Evolutionary conservation across 2,113 vertebrate species (phyloP).

Genomic region (Tachycineta bicolor): DNA sequence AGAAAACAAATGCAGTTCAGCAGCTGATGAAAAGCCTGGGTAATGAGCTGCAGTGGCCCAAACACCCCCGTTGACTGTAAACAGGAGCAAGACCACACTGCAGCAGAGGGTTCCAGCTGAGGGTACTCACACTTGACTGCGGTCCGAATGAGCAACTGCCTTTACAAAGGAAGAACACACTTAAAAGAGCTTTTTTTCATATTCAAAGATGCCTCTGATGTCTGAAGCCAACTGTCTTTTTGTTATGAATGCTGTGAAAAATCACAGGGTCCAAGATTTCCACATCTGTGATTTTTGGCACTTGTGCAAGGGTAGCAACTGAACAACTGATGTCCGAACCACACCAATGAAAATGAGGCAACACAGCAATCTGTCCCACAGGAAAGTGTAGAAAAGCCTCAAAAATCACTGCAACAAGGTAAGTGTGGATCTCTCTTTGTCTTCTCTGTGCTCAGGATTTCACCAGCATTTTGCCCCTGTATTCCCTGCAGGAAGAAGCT

Average conservation of each 20-base stretch:
- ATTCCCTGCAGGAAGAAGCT: background rate
- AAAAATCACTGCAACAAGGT: background rate
- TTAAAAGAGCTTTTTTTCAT: background rate
- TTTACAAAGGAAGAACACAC: background rate
- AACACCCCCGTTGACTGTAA: background rate
- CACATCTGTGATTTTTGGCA: conserved; percentile 32
- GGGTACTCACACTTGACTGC: background rate
- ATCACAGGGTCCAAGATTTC: background rate
- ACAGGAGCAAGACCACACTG: conserved; percentile 22
- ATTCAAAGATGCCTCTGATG: conserved; percentile 23
- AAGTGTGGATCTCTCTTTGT: background rate
- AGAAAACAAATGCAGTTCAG: background rate
- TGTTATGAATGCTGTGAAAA: conserved; percentile 24
- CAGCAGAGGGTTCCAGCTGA: background rate
- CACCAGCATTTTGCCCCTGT: background rate
- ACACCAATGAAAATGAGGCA: background rate
- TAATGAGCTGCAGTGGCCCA: background rate
- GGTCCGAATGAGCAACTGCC: background rate
- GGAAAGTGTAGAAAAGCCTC: background rate
- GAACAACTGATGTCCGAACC: background rate
- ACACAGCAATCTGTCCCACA: background rate
- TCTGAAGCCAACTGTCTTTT: background rate
- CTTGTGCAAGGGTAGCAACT: background rate
- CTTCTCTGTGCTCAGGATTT: background rate
- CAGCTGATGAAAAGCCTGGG: background rate